Evolutionary conservation across 1,140 invertebrate genomes (phyloP).

Genomic region (Wasmannia auropunctata): DNA sequence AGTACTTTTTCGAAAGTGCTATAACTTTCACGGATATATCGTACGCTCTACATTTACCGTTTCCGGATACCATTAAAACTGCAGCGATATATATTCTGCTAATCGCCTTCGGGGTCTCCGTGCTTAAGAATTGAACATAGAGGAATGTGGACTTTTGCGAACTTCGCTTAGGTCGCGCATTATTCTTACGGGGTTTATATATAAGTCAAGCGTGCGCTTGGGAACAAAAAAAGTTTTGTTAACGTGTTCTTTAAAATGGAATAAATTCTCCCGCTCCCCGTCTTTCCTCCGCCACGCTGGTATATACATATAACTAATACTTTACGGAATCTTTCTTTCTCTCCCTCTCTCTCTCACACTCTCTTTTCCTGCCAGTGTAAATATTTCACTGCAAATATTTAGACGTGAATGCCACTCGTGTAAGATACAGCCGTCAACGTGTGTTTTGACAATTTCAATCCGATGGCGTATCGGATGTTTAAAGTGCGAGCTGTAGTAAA

Average conservation of each 20-base stretch:
- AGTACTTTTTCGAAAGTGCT: neutral
- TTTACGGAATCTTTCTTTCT: neutral
- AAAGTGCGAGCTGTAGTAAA: slow-evolving; percentile 63
- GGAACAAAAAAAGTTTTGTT: slow-evolving; percentile 18
- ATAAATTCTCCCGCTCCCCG: slow-evolving; percentile 49
- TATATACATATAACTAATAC: slow-evolving; percentile 7
- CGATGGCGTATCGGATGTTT: slow-evolving; percentile 64
- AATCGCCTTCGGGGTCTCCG: slow-evolving; percentile 20
- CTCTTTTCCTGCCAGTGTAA: neutral
- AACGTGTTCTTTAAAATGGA: slow-evolving; percentile 60
- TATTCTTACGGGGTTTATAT: slow-evolving; percentile 59
- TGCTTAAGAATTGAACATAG: slow-evolving; percentile 42
- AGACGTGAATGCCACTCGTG: slow-evolving; percentile 3
- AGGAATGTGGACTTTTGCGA: slow-evolving; percentile 19
- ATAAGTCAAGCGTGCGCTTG: slow-evolving; percentile 60
- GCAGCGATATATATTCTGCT: slow-evolving; percentile 26
- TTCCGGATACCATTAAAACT: slow-evolving; percentile 32
- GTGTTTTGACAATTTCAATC: slow-evolving; percentile 65
- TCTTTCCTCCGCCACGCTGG: slow-evolving; percentile 4
- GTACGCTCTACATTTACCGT: slow-evolving; percentile 5
- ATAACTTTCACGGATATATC: neutral
- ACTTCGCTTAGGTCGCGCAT: slow-evolving; percentile 35
- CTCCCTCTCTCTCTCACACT: slow-evolving; percentile 1
- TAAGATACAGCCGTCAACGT: slow-evolving; percentile 9
- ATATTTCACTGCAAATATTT: slow-evolving; percentile 62